Evolutionary conservation across 2,797 vertebrate species (phyloP), one percentile per base, ranked within the genome.

Genomic region (Microctenopoma lineatum): DNA sequence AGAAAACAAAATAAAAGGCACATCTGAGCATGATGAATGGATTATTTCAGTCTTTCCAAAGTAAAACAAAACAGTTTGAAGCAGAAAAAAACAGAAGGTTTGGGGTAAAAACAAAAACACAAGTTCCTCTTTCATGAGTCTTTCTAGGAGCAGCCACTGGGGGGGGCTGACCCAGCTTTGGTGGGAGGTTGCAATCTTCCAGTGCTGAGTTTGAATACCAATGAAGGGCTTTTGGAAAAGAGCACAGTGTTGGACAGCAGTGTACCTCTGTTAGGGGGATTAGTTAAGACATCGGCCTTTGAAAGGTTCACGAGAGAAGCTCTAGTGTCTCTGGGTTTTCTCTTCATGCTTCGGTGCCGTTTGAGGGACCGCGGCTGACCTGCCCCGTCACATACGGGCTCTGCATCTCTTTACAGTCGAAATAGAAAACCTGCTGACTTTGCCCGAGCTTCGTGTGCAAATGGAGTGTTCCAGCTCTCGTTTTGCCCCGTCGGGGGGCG

Each of bases 1-100:
- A 92, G 84, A 92, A 92, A 93, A 92, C 79, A 80, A 94, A 96
- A 94, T 87, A 92, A 96, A 98, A 98, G 97, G 97, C 96, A 98
- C 97, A 94, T 96, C 94, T 92, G 95, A 96, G 89, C 91, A 87
- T 90, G 90, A 94, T 85, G 92, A 90, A 91, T 89, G 94, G 84
- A 83, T 89, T 88, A 85, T 87, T 87, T 90, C 83, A 90, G 88
- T 89, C 80, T 90, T 78, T 87, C 79, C 80, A 67, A 84, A 83
- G 62, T 67, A 63, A 86, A 85, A 84, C 73, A 64, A 80, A 76
- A 80, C 81, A n/a, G 79, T 81, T 73, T 90, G 76, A 81, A 87
- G 85, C 81, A 53, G 72, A 51, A 38, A 64, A 36, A 64, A 16
- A 34, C 57, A 70, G 52, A 75, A 55, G 55, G 66, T 72, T 44